Base-by-base conservation (phyloP, 2,888 invertebrate species). In the Dioctria rufipes region DNA sequence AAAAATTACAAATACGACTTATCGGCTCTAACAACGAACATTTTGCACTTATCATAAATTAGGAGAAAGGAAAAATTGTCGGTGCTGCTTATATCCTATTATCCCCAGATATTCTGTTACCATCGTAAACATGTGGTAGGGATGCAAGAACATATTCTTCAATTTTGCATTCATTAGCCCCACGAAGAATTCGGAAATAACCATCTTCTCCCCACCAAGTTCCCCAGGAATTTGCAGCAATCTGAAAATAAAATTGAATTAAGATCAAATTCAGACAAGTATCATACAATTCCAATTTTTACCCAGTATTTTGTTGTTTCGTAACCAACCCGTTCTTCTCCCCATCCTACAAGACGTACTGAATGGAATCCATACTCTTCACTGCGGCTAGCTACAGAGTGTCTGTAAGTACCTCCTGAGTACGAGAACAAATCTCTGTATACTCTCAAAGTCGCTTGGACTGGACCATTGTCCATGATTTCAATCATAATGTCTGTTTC, bases 171-270 rank as follows among this genome's bases (percentile, higher is more conserved):
- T 98, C 97, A 90, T 97, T 95, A 78, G 87, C 89, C 61, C 98
- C 98, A 80, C 95, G 93, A 4, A 92, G 89, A 85, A 98, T 98
- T 81, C 94, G 92, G 93, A 98, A 98, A 87, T 93, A 95, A 0
- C 98, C 98, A 83, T 93, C 90, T 87, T 98, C 97, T 8, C 98
- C 98, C 98, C 98, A 98, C 84, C 93, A 90, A 0, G 89, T 86
- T 6, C 98, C 98, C 98, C 98, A 98, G 49, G 97, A 97, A 90
- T 98, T 98, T 67, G 96, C 96, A 61, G 95, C 96, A 86, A 95
- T 91, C 98, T 98, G 90, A 4, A 90, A 89, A 51, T 37, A 11
- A 58, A 3, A 42, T 67, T 25, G 1, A 13, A 46, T 9, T 46
- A 51, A 43, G n/a, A 46, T 54, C 39, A 58, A 43, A n/a, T 77